Evolutionary conservation across 2,113 vertebrate genomes (phyloP), one percentile per base, ranked within the genome.

Genomic region (Pluvianellus socialis): DNA sequence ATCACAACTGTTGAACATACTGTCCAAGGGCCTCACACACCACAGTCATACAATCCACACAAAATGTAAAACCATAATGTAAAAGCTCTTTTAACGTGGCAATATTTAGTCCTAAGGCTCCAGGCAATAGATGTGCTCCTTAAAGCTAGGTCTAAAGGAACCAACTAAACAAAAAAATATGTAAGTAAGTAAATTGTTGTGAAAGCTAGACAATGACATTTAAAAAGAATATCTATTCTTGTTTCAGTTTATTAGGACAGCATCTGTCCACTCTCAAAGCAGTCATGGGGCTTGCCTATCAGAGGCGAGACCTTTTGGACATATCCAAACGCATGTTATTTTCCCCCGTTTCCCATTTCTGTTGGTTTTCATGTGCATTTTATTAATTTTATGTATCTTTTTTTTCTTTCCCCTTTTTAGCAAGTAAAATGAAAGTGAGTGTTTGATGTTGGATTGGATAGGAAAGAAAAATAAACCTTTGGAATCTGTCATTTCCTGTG

Each of bases 401-500:
- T 70, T 90, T 70, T 55, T 45, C 10, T 86, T 38, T 24, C 11
- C 10, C 4, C 30, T 71, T 96, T 93, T 75, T 83, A 98, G 96
- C 96, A 97, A 97, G 86, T 59, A 56, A 98, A 97, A 96, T 98
- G 93, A 98, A 62, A 77, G 20, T 0, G 0, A 75, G 58, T 52
- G 12, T 82, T 88, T 95, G 38, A 75, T 47, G 32, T 35, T 66
- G 76, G 58, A 88, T 13, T 35, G 53, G 19, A 16, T 32, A 74
- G 30, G 62, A 89, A 92, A 81, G 71, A 74, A 79, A 96, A 90
- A 85, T 6, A 91, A 74, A 56, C 20, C 38, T 58, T 45, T 77
- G 83, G 71, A 58, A 88, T 76, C 62, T 52, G 47, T 80, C 63
- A 82, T 81, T 95, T 94, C 89, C 56, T 91, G 52, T 40, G 38